Base-by-base conservation (phyloP, 2,888 invertebrate genomes). In the Hemistola chrysoprasaria region DNA sequence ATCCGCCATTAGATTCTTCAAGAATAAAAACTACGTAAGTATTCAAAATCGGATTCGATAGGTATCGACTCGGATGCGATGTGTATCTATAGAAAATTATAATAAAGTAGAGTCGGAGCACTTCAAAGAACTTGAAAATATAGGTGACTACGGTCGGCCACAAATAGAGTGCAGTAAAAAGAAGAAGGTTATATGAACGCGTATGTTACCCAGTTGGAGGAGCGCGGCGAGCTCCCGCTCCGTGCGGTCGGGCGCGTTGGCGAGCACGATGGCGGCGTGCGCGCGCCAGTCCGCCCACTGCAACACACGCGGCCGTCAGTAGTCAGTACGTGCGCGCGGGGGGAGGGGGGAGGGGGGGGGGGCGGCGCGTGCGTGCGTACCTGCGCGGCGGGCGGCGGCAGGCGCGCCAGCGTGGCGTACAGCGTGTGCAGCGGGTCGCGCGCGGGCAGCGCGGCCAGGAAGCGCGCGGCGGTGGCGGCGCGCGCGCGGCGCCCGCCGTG, bases 211-310 rank as follows among this genome's bases (percentile, higher is more conserved):
- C 21, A 97, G 84, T 10, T 93, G 94, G 1, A 94, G 93, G 45
- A 95, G 92, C 4, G 94, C 93, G 65, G 93, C 92, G 6, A 92
- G 91, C 84, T 96, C 95, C 40, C 94, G 88, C 56, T 96, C 96
- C 1, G 95, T 93, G 47, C 92, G 91, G 52, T 91, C 90, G 6
- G 94, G 92, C 7, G 94, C 92, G 81, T 97, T 97, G 47, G 98
- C 95, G 36, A 99, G 91, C 61, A 99, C 93, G 93, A 99, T 97
- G 44, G 99, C 98, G 39, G 98, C 91, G 90, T 99, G 99, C 10
- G 98, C 96, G 47, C 97, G 92, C 99, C 99, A 99, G 84, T 98
- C 98, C 38, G 93, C 95, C 95, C 95, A 95, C 57, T 92, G 92
- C 30, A 8, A 7, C 8, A 26, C 26, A 16, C 16, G 3, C 5